Evolutionary conservation across 2,888 invertebrate species (phyloP).

Genomic region (Pecten maximus): DNA sequence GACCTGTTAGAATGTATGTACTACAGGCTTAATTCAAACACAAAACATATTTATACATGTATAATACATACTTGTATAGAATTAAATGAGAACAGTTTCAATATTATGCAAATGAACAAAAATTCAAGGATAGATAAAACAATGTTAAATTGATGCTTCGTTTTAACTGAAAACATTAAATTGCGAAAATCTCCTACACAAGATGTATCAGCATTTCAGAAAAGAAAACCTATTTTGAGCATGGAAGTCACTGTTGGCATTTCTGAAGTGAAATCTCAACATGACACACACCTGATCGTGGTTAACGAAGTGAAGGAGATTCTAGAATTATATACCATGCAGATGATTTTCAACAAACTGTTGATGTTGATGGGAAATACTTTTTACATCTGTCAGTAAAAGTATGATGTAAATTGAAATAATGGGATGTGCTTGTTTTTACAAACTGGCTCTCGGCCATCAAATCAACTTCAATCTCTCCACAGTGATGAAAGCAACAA

Average conservation of each 20-base stretch:
- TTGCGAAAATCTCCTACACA: neutral
- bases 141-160: no score
- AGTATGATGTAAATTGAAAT: slow-evolving; percentile 8
- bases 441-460: neutral
- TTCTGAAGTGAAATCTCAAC: neutral
- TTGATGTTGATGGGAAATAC: neutral
- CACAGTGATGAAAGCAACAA: slow-evolving; percentile 2
- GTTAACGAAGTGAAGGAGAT: neutral
- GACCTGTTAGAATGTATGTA: no score
- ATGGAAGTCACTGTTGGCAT: no score
- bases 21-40: no score
- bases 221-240: neutral
- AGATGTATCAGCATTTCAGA: neutral
- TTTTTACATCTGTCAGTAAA: neutral
- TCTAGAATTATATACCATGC: neutral
- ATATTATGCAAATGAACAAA: no score
- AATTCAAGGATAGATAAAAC: no score
- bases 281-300: neutral
- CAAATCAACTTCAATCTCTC: slow-evolving; percentile 7
- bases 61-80: no score
- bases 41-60: no score
- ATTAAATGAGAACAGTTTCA: no score
- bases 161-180: no score
- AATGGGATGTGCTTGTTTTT: neutral
- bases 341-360: slow-evolving; percentile 4